These are phyloP conservation scores for Ellobius talpinus DNA, from an alignment of 2,113 vertebrate species.

Conservation along the genomic window DNA sequence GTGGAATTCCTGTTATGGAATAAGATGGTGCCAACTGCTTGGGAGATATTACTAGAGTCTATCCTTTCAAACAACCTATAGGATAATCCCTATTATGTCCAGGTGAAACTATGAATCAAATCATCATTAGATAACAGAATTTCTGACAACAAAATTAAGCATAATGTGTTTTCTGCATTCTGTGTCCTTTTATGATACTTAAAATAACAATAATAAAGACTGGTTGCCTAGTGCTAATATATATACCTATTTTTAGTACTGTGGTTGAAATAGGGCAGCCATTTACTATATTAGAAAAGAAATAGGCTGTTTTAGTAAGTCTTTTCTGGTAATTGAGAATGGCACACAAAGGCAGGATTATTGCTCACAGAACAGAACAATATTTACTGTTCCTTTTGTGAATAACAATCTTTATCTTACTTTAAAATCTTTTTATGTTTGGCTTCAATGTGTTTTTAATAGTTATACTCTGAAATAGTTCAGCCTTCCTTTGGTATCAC, in stretches of 20 bases:
- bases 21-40: background rate
- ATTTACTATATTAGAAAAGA: slow-evolving; percentile 28
- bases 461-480: slow-evolving; percentile 53
- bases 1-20: background rate
- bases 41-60: slow-evolving; percentile 1
- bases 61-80: background rate
- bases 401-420: slow-evolving; percentile 49
- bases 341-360: slow-evolving; percentile 23
- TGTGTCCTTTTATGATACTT: background rate
- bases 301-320: background rate
- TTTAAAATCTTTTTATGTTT: slow-evolving; percentile 65
- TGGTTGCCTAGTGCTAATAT: background rate
- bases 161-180: background rate
- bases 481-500: slow-evolving; percentile 44
- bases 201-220: background rate
- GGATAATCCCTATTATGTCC: background rate
- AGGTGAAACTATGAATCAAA: slow-evolving; percentile 14
- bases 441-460: slow-evolving; percentile 75
- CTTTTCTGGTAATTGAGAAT: slow-evolving; percentile 42
- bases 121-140: background rate
- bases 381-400: slow-evolving; percentile 36
- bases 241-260: background rate
- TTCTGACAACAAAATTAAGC: slow-evolving; percentile 14
- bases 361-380: background rate
- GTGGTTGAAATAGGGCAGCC: background rate